phyloP scores from a whole-genome alignment of 1,140 invertebrate species.

The Amphibalanus amphitrite region DNA sequence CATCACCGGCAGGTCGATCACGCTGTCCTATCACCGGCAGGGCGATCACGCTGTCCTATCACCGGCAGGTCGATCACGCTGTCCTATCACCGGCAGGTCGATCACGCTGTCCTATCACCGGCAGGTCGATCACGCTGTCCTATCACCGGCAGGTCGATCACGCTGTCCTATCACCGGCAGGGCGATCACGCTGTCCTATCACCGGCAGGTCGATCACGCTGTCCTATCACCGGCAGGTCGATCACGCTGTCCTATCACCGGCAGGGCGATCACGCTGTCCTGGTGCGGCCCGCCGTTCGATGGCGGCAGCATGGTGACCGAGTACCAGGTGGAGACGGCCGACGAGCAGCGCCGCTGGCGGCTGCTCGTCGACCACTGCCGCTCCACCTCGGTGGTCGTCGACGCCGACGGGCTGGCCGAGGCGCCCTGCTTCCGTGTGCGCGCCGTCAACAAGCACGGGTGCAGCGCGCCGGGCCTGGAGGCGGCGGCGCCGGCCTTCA shows the following conservation, averaged over 20 bases:
- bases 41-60: no score
- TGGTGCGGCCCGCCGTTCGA: slow-evolving; percentile 69
- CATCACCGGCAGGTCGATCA: no score
- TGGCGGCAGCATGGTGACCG: slow-evolving; percentile 63
- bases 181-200: no score
- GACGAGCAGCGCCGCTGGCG: background rate
- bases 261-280: slow-evolving; percentile 32
- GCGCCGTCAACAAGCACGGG: slow-evolving; percentile 40
- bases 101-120: no score
- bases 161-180: no score
- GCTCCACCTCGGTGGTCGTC: slow-evolving; percentile 9
- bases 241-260: background rate
- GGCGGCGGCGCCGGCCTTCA: slow-evolving; percentile 29
- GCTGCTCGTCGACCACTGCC: background rate
- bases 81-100: no score
- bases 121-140: no score
- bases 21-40: no score
- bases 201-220: no score
- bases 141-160: no score
- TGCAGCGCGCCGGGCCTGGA: slow-evolving; percentile 56
- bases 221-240: no score
- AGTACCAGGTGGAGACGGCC: slow-evolving; percentile 59
- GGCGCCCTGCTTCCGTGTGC: slow-evolving; percentile 36
- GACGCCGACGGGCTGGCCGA: slow-evolving; percentile 13
- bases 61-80: no score